Conservation (phyloP, 1,140 invertebrate species). For the Pseudomyrmex gracilis region DNA sequence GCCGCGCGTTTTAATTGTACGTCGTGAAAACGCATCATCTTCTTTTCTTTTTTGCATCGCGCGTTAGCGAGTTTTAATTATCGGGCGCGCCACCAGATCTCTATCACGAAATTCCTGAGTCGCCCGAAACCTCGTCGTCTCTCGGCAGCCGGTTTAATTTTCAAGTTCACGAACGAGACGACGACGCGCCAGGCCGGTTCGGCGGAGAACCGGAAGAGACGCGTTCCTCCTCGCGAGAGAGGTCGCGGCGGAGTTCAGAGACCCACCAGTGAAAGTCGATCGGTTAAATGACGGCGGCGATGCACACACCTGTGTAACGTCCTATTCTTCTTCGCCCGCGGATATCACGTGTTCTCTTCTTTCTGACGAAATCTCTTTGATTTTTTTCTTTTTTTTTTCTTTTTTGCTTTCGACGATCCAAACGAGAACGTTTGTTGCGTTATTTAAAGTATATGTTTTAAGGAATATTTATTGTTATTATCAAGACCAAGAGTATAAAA, state of each 20-base stretch:
- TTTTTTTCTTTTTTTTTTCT: slow-evolving; percentile 5
- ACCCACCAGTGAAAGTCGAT: slow-evolving; percentile 80
- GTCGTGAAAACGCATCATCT: not conserved
- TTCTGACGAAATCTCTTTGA: slow-evolving; percentile 34
- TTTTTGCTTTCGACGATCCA: slow-evolving; percentile 22
- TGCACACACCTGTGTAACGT: slow-evolving; percentile 71
- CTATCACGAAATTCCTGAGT: slow-evolving; percentile 28
- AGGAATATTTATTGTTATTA: not conserved
- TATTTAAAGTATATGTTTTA: not conserved
- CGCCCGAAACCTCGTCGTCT: slow-evolving; percentile 56
- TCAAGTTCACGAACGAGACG: slow-evolving; percentile 76
- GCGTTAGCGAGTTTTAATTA: slow-evolving; percentile 34
- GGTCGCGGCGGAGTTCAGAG: slow-evolving; percentile 74
- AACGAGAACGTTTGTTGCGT: not conserved
- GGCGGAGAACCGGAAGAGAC: slow-evolving; percentile 59
- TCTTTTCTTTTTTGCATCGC: not conserved
- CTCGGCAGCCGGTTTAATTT: slow-evolving; percentile 55
- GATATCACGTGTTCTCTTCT: slow-evolving; percentile 17
- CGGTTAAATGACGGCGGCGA: slow-evolving; percentile 52
- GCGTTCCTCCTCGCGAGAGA: slow-evolving; percentile 32
- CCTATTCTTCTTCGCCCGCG: slow-evolving; percentile 27
- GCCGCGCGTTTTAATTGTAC: slow-evolving; percentile 6
- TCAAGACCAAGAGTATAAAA: not conserved
- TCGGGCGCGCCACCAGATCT: not conserved
- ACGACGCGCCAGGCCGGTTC: slow-evolving; percentile 33